These are phyloP conservation scores for Itoplectis maculator DNA, from an alignment of 2,888 invertebrate genomes.

Conservation along the genomic window DNA sequence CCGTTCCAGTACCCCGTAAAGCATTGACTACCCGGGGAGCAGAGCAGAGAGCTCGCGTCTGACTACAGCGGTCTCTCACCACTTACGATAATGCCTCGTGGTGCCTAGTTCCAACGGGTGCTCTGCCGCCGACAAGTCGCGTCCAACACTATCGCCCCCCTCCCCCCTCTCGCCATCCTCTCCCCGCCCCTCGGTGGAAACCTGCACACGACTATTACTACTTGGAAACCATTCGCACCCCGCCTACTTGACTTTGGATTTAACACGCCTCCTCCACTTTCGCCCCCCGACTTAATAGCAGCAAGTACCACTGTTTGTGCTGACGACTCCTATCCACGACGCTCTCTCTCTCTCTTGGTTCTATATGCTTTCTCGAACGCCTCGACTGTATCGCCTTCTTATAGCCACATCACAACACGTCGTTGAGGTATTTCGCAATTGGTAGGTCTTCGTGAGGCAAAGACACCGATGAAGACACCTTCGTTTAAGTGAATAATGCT, in stretches of 20 bases:
- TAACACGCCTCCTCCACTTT: conserved; percentile 69
- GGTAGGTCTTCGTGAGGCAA: neutral
- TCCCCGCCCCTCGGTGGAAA: conserved; percentile 11
- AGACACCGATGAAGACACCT: neutral
- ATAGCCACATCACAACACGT: neutral
- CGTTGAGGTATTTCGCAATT: neutral
- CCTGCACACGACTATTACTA: conserved; percentile 69
- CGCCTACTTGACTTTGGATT: conserved; percentile 72
- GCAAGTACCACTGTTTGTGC: conserved; percentile 63
- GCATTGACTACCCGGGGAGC: conserved; percentile 49
- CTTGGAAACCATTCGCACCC: conserved; percentile 70
- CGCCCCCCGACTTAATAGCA: conserved; percentile 72
- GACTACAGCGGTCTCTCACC: conserved; percentile 72
- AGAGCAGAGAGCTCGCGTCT: conserved; percentile 61
- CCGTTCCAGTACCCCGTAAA: conserved; percentile 59
- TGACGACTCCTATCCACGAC: conserved; percentile 39
- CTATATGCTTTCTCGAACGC: conserved; percentile 17
- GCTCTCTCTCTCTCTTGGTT: conserved; percentile 23
- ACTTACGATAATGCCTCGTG: conserved; percentile 75
- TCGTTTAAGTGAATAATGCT: neutral
- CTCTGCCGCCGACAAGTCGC: conserved; percentile 61
- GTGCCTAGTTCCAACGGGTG: conserved; percentile 31
- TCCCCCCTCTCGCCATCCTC: too few species aligned
- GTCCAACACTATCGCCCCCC: conserved; percentile 67
- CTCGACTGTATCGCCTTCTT: neutral